phyloP scores from a whole-genome alignment of 2,113 vertebrate genomes.

The Phaetusa simplex region DNA sequence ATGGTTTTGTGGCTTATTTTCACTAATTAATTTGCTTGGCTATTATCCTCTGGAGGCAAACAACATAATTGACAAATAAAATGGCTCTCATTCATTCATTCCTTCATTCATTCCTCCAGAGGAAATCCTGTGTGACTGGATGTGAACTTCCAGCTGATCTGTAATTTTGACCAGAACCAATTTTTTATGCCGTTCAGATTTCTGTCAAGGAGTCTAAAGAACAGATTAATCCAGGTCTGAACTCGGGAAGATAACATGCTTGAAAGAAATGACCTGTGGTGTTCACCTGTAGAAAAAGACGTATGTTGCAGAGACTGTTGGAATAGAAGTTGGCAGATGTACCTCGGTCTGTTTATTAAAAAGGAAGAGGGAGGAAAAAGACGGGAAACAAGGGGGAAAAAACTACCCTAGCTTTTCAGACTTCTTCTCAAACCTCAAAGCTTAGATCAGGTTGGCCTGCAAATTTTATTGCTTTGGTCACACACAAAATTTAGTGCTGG shows the following conservation, averaged over 20 bases:
- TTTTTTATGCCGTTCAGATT: not conserved
- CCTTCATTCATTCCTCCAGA: not conserved
- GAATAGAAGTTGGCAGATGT: not conserved
- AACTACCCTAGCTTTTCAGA: constrained; percentile 13
- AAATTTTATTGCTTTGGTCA: constrained; percentile 53
- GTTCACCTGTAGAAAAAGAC: not conserved
- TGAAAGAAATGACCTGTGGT: not conserved
- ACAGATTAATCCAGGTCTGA: not conserved
- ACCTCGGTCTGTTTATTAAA: not conserved
- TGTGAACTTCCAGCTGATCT: constrained; percentile 17
- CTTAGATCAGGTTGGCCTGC: constrained; percentile 10
- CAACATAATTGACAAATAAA: constrained; percentile 63
- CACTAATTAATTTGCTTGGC: constrained; percentile 53
- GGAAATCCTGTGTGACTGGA: constrained; percentile 8
- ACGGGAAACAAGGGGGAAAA: not conserved
- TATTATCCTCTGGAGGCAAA: constrained; percentile 41
- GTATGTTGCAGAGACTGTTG: not conserved
- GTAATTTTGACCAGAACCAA: not conserved
- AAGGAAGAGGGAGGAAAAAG: not conserved
- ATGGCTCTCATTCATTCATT: not conserved
- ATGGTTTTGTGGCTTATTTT: constrained; percentile 58
- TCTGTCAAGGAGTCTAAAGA: constrained; percentile 19
- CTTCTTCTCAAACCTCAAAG: constrained; percentile 29
- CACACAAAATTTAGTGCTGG: not conserved
- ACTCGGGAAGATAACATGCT: not conserved